Evolutionary conservation across 2,888 invertebrate genomes (phyloP).

Genomic region (Lithodes maja): DNA sequence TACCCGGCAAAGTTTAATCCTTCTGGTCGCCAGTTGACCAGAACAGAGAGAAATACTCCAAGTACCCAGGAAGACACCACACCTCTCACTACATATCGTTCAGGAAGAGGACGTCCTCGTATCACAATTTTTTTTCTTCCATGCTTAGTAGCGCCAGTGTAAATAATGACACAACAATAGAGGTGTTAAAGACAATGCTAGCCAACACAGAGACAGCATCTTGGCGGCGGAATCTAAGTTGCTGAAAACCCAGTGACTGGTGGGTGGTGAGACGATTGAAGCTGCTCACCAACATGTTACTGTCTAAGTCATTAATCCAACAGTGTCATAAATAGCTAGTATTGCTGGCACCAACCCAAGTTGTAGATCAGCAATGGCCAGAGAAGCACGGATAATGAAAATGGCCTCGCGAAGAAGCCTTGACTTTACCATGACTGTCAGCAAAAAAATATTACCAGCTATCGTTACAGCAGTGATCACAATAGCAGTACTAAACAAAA

Average conservation of each 20-base stretch:
- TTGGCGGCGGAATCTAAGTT: conserved; percentile 18
- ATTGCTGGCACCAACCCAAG: conserved; percentile 23
- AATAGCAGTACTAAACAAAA: neutral
- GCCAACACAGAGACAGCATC: neutral
- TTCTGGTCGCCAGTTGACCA: conserved; percentile 15
- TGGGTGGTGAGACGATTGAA: neutral
- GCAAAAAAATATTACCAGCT: conserved; percentile 16
- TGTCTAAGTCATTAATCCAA: conserved; percentile 9
- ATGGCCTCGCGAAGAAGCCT: conserved; percentile 13
- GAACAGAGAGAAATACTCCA: neutral
- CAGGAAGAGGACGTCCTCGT: neutral
- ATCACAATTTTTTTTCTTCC: neutral
- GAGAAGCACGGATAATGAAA: conserved; percentile 26
- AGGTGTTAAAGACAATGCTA: conserved; percentile 22
- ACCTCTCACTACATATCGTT: neutral
- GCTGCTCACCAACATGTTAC: conserved; percentile 4
- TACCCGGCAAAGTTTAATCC: conserved; percentile 19
- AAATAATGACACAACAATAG: conserved; percentile 14
- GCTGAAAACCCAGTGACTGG: conserved; percentile 30
- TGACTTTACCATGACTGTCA: conserved; percentile 8
- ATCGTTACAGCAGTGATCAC: conserved; percentile 9
- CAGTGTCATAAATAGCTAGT: conserved; percentile 13
- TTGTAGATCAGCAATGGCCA: conserved; percentile 23
- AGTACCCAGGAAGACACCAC: neutral
- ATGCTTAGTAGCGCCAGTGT: conserved; percentile 23